phyloP scores from a whole-genome alignment of 2,888 invertebrate genomes.

The Cephonodes hylas region DNA sequence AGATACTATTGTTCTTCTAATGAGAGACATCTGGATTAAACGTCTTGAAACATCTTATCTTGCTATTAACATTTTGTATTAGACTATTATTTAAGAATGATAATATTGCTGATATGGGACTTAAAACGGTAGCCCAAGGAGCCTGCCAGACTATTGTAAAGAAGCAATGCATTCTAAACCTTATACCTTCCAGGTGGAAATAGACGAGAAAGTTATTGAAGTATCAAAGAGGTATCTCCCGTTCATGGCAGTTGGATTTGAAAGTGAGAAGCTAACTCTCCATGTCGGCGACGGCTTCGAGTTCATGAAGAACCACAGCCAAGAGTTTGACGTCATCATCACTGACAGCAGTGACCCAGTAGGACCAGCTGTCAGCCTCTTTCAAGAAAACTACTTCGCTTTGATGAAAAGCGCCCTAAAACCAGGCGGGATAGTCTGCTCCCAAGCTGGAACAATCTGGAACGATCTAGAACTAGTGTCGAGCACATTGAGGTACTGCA shows the following conservation, averaged over 20 bases:
- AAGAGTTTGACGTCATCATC: conserved; percentile 97
- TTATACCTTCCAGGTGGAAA: conserved; percentile 89
- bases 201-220: conserved; percentile 95
- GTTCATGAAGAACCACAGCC: conserved; percentile 92
- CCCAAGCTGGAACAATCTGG: conserved; percentile 94
- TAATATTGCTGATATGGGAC: too few relatives aligned
- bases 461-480: conserved; percentile 88
- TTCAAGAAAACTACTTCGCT: conserved; percentile 91
- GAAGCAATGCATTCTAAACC: neutral
- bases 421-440: conserved; percentile 95
- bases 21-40: too few relatives aligned
- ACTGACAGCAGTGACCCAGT: conserved; percentile 99
- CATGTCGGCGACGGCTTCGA: conserved; percentile 96
- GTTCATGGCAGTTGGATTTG: conserved; percentile 93
- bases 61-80: too few relatives aligned
- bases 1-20: too few relatives aligned
- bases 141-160: too few relatives aligned
- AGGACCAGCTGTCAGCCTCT: conserved; percentile 87
- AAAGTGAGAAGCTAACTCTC: conserved; percentile 90
- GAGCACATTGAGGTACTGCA: conserved; percentile 88
- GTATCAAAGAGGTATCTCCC: conserved; percentile 94
- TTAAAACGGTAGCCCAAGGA: too few relatives aligned
- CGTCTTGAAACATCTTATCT: too few relatives aligned
- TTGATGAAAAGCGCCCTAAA: conserved; percentile 91
- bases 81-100: too few relatives aligned